Conservation (phyloP, 2,113 vertebrate genomes). For the Fregetta grallaria region DNA sequence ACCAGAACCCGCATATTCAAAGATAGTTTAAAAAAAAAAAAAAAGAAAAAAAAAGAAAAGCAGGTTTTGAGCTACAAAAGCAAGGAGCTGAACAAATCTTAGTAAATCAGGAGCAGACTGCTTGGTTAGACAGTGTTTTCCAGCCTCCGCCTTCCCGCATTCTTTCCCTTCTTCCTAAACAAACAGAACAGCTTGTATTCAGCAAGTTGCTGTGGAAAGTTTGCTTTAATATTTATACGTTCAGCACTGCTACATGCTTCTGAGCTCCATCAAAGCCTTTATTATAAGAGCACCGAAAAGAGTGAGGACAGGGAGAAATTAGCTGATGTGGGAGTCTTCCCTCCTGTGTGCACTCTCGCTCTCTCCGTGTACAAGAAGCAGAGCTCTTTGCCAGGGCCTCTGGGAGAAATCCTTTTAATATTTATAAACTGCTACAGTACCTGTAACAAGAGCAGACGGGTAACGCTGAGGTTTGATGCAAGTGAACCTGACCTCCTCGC, state of each 20-base stretch:
- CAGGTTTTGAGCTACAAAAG: constrained; percentile 14
- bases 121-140: background rate
- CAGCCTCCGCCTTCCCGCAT: background rate
- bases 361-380: background rate
- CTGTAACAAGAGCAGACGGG: constrained; percentile 23
- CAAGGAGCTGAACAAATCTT: constrained; percentile 14
- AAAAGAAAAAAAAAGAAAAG: background rate
- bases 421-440: constrained; percentile 45
- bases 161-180: constrained; percentile 20
- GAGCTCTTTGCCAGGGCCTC: constrained; percentile 51
- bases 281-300: constrained; percentile 43
- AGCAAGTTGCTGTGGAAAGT: constrained; percentile 64
- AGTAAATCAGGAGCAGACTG: background rate
- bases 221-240: constrained; percentile 73
- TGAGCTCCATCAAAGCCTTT: constrained; percentile 67
- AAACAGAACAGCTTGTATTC: constrained; percentile 68
- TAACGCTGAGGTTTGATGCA: background rate
- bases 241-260: constrained; percentile 53
- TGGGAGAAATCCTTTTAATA: constrained; percentile 63
- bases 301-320: constrained; percentile 20
- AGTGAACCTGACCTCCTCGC: background rate
- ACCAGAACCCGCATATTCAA: background rate
- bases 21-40: background rate
- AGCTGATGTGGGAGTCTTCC: constrained; percentile 9
- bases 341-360: background rate